A percentile compares a stretch with the other conserved stretches of the same genome.
phyloP scores from a whole-genome alignment of 1,140 invertebrate species.

The Cylas formicarius region DNA sequence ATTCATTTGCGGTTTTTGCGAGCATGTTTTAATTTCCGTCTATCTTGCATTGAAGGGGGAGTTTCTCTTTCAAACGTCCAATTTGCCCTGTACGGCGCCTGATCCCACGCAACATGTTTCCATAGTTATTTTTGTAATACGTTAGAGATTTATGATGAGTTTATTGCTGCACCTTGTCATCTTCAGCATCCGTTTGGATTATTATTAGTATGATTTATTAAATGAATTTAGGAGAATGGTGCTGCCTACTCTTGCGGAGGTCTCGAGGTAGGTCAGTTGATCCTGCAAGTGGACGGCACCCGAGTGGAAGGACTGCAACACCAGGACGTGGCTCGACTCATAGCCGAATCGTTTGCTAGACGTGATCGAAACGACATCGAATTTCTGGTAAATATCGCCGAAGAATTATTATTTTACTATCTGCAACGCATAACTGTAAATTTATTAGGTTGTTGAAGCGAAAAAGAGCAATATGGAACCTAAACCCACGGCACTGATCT shows the following conservation, averaged over 20 bases:
- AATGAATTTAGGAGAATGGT: conserved; percentile 69
- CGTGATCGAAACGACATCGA: conserved; percentile 79
- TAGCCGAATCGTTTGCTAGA: conserved; percentile 82
- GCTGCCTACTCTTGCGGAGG: conserved; percentile 87
- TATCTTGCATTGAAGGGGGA: too few relatives aligned
- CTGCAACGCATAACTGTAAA: not conserved
- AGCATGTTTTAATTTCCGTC: too few relatives aligned
- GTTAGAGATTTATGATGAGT: too few relatives aligned
- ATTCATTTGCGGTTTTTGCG: too few relatives aligned
- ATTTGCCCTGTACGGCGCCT: too few relatives aligned
- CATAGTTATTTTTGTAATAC: too few relatives aligned
- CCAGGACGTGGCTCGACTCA: conserved; percentile 75
- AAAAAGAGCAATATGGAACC: conserved; percentile 85
- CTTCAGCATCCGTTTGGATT: too few relatives aligned
- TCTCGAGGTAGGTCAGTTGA: conserved; percentile 86
- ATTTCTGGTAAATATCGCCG: conserved; percentile 72
- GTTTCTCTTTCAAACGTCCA: too few relatives aligned
- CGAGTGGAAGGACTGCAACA: conserved; percentile 75
- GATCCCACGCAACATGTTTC: too few relatives aligned
- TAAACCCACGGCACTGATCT: conserved; percentile 78
- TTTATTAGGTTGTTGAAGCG: conserved; percentile 54
- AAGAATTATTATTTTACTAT: not conserved
- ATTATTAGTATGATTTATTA: not conserved
- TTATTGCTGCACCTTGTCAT: too few relatives aligned
- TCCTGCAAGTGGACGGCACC: conserved; percentile 86